These are phyloP conservation scores for Heterotis niloticus DNA, from an alignment of 2,113 vertebrate genomes.

Conservation along the genomic window DNA sequence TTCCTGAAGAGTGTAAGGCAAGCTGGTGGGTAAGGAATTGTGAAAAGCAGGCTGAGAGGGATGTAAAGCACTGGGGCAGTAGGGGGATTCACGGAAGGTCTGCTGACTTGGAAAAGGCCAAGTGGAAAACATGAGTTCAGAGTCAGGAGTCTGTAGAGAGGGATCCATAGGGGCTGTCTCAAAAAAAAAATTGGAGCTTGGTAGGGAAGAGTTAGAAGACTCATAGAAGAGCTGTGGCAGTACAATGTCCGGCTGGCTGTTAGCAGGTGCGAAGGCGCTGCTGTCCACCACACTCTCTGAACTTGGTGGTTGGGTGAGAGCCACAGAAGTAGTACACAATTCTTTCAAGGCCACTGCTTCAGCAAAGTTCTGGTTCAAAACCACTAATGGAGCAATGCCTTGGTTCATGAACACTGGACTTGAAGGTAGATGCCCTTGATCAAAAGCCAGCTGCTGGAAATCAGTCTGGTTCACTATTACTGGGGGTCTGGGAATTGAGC, in stretches of 20 bases:
- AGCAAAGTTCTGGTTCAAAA: background rate
- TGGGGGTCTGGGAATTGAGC: background rate
- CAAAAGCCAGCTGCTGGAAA: background rate
- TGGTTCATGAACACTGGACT: background rate
- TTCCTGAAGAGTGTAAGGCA: background rate
- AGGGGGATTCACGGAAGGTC: background rate
- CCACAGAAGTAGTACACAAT: no score
- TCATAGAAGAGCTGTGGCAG: background rate
- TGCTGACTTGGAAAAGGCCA: background rate
- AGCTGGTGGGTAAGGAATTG: background rate
- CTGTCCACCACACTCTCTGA: background rate
- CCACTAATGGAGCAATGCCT: background rate
- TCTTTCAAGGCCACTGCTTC: background rate
- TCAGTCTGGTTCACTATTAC: background rate
- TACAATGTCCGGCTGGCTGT: background rate
- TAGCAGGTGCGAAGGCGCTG: background rate
- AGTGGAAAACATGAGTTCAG: background rate
- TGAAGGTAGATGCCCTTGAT: background rate
- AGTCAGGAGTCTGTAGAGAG: background rate
- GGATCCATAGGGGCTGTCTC: background rate
- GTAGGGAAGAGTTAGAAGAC: background rate
- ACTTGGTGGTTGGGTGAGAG: background rate
- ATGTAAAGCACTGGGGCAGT: background rate
- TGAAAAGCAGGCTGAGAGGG: background rate
- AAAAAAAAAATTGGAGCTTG: conserved; percentile 1